Evolutionary conservation across 2,797 vertebrate genomes (phyloP), one percentile per base, ranked within the genome.

Genomic region (Sebastes elongatus): DNA sequence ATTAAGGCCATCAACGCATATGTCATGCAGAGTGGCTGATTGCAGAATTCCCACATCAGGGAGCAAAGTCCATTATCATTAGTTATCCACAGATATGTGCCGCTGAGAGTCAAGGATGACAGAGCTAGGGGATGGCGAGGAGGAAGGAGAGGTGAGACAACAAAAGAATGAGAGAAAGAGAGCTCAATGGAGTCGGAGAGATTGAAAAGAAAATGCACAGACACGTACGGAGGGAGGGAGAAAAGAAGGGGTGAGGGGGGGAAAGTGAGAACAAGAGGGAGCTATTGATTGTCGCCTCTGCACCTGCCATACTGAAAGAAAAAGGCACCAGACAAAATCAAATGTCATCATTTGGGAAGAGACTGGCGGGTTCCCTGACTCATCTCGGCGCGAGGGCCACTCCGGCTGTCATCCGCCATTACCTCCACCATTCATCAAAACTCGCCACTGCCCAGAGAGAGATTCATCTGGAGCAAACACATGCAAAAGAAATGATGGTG

Each of bases 61-160:
- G 92, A 92, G 91, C 90, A 85, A 66, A 85, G 90, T 89, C 91
- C 92, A 94, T 94, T 93, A 95, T 89, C 92, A 82, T 95, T 92
- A 90, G 85, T 93, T 92, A 90, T 93, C 88, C 86, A 59, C 81
- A 83, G 88, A 92, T 88, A 91, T 80, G 76, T 87, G 88, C 79
- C 4, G 70, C 80, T 72, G 87, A 85, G 88, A 90, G 89, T 86
- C 81, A 64, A 59, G 82, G 79, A 87, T 88, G 89, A 92, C 63
- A 60, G 89, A 91, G 65, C 4, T 20, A 80, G 61, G 23, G 72
- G 80, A 84, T 27, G 65, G 64, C 22, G 11, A 76, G 78, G 52
- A 66, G 69, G 46, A 57, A 42, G 71, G 59, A 78, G 76, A 73
- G 65, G 65, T 32, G 25, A 80, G 55, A 63, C 52, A 64, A 64